Evolutionary conservation across 2,113 vertebrate species (phyloP), one percentile per base, ranked within the genome.

Genomic region (Corydoras sp.): DNA sequence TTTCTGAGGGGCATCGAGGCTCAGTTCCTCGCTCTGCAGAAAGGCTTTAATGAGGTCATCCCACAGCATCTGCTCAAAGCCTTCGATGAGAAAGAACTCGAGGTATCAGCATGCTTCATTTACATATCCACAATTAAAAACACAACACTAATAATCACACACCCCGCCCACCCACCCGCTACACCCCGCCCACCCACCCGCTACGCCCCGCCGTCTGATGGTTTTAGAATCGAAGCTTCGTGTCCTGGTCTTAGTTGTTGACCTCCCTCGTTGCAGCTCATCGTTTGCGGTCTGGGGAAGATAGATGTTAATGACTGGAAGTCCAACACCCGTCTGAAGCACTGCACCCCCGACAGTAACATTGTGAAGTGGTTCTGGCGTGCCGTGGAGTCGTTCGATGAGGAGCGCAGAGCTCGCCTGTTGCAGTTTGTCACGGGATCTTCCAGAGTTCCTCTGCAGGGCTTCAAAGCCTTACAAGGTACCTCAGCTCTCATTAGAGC

Each of bases 351-450:
- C 0, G 97, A 99, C 81, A 98, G 93, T 88, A 97, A 94, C 81
- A 92, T 93, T 0, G 97, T 99, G 18, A 97, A 97, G 78, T 99
- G 97, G 97, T 98, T 99, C 90, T 99, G 96, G 97, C 95, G 95
- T 77, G 95, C 95, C 1, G 97, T 99, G 87, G 97, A 99, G 87
- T 90, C 93, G 0, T 98, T 96, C 5, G 97, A 99, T 9, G 97
- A 99, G 81, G 97, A 99, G 80, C 88, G 95, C 68, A 82, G 97
- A 78, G 97, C 97, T 0, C 86, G 97, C 8, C 88, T 99, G 49
- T 92, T 99, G 31, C 97, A 99, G 92, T 99, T 99, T 2, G 97
- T 99, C 83, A 99, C 97, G 0, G 97, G 97, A 61, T 99, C 97
- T 0, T 99, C 97, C 56, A 77, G 97, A 61, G 97, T 99, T 78